phyloP scores from a whole-genome alignment of 2,113 vertebrate genomes.

The Oryzias melastigma region DNA sequence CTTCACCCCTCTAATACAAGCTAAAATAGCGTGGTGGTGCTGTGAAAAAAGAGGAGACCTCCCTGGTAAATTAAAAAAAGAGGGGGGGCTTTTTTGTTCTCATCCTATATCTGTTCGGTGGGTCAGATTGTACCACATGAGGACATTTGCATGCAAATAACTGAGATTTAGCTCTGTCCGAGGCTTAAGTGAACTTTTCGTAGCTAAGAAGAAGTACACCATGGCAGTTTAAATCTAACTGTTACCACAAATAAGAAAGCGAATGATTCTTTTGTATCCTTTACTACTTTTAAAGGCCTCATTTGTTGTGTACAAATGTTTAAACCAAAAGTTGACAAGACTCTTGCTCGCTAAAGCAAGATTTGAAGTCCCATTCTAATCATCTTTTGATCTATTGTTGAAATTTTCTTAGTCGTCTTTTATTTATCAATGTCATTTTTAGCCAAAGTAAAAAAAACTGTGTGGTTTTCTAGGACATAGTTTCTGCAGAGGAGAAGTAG shows the following conservation, averaged over 20 bases:
- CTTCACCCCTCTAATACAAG: constrained; percentile 14
- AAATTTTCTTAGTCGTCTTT: too few species aligned
- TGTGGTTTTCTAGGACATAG: too few species aligned
- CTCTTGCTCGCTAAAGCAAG: constrained; percentile 5
- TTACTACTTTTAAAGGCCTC: too few species aligned
- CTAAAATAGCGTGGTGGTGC: constrained; percentile 57
- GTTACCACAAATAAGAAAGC: constrained; percentile 10
- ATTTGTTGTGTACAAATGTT: too few species aligned
- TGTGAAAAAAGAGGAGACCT: constrained; percentile 65
- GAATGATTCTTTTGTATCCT: too few species aligned
- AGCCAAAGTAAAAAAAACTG: too few species aligned
- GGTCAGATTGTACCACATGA: constrained; percentile 33
- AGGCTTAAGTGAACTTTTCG: constrained; percentile 49
- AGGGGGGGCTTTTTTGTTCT: constrained; percentile 48
- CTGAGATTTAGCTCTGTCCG: constrained; percentile 47
- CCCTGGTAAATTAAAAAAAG: constrained; percentile 45
- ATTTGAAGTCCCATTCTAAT: not conserved
- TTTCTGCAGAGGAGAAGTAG: too few species aligned
- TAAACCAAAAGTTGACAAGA: too few species aligned
- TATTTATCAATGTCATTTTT: too few species aligned
- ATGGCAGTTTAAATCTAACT: constrained; percentile 34
- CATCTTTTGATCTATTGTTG: too few species aligned
- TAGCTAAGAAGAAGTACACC: constrained; percentile 32
- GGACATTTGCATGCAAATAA: constrained; percentile 73
- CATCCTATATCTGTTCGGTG: constrained; percentile 57